Conservation (phyloP, 2,888 invertebrate genomes). For the Drosophila incognita region DNA sequence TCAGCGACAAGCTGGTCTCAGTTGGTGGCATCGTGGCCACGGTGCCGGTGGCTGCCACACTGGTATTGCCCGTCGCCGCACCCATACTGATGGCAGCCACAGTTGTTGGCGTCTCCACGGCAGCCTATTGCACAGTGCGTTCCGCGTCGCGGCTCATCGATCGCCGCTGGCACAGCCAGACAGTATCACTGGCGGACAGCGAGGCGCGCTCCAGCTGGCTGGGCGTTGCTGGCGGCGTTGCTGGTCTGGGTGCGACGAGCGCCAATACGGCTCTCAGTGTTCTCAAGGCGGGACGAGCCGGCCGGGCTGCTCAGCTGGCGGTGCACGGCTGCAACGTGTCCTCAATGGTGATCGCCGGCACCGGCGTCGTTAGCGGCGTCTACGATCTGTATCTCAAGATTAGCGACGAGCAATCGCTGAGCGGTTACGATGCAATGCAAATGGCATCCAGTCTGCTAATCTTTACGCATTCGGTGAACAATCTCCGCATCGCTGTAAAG, state of each 20-base stretch:
- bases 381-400: constrained; percentile 74
- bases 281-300: constrained; percentile 41
- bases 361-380: constrained; percentile 70
- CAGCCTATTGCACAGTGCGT: constrained; percentile 68
- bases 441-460: constrained; percentile 75
- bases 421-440: constrained; percentile 65
- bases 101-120: constrained; percentile 58
- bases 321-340: constrained; percentile 73
- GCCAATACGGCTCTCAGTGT: constrained; percentile 60
- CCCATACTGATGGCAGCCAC: constrained; percentile 64
- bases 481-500: constrained; percentile 74
- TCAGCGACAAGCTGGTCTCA: constrained; percentile 66
- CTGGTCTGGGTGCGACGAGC: constrained; percentile 64
- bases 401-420: constrained; percentile 66
- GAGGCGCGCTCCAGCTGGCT: constrained; percentile 79
- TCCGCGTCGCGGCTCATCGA: constrained; percentile 62
- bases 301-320: constrained; percentile 59
- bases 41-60: constrained; percentile 55
- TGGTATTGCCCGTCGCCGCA: constrained; percentile 62
- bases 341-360: constrained; percentile 71
- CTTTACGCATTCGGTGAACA: constrained; percentile 81
- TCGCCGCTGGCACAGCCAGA: constrained; percentile 72
- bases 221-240: constrained; percentile 73
- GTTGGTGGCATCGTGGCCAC: constrained; percentile 68
- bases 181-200: constrained; percentile 56